A percentile compares a stretch with the other conserved stretches of the same genome.
phyloP scores from a whole-genome alignment of 2,888 invertebrate species.

The Cynaeus angustus region DNA sequence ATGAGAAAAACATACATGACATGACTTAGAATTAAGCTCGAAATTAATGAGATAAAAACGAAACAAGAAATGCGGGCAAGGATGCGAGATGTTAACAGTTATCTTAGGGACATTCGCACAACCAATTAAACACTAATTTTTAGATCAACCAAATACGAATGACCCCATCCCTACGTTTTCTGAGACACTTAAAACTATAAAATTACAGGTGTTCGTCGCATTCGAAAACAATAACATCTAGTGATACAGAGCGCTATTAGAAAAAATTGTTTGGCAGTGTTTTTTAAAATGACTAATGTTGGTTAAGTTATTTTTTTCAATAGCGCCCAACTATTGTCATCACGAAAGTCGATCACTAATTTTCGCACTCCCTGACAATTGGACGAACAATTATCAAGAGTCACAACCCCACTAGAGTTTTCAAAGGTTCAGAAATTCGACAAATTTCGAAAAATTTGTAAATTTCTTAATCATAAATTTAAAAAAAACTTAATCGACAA shows the following conservation, averaged over 20 bases:
- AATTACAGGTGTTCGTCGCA: conserved; percentile 33
- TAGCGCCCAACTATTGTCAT: conserved; percentile 7
- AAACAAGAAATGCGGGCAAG: conserved; percentile 33
- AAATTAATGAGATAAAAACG: conserved; percentile 29
- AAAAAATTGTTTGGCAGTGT: conserved; percentile 12
- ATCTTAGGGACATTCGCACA: conserved; percentile 36
- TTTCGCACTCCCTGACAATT: conserved; percentile 23
- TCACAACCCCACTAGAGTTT: not conserved
- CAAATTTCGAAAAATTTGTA: conserved; percentile 26
- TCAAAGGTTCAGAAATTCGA: not conserved
- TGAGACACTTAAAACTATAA: conserved; percentile 21
- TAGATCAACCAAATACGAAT: conserved; percentile 41
- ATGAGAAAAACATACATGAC: conserved; percentile 40
- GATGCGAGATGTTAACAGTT: conserved; percentile 24
- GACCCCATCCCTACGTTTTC: conserved; percentile 20
- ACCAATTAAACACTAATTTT: conserved; percentile 13
- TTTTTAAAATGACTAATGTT: not conserved
- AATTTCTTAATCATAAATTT: no score
- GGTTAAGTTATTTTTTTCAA: conserved; percentile 17
- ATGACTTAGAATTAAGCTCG: conserved; percentile 43
- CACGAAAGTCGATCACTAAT: conserved; percentile 13
- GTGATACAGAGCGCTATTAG: conserved; percentile 16
- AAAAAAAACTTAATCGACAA: no score
- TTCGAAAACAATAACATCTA: conserved; percentile 28
- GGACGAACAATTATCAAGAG: conserved; percentile 21